Conservation (phyloP, 92 coral and sea anemone species). For the Phymanthus crucifer region DNA sequence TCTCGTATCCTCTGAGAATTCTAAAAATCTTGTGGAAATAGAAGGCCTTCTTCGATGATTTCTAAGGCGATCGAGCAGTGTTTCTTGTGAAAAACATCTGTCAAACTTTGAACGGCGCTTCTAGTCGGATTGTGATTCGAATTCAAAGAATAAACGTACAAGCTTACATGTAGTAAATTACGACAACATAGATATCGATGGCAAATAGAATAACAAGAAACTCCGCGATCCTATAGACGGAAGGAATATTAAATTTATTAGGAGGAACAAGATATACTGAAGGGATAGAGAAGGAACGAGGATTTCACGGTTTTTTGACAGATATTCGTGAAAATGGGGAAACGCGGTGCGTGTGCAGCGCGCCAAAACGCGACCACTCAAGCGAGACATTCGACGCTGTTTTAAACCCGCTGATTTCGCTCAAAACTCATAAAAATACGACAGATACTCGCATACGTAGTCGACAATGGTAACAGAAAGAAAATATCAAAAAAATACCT, state of each 20-base stretch:
- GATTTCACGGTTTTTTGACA: not conserved
- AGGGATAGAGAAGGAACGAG: not conserved
- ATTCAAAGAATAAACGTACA: slow-evolving; percentile 2
- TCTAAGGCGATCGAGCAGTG: not conserved
- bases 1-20: slow-evolving; percentile 3
- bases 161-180: not conserved
- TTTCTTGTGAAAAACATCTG: slow-evolving; percentile 18
- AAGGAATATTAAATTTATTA: not conserved
- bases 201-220: not conserved
- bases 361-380: slow-evolving; percentile 5
- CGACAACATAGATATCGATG: not conserved
- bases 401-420: not conserved
- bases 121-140: too few relatives aligned
- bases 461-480: not conserved
- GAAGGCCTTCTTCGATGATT: not conserved
- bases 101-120: slow-evolving; percentile 28
- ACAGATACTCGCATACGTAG: not conserved
- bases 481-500: slow-evolving; percentile 6
- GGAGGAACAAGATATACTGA: not conserved
- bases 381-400: not conserved
- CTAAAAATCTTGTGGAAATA: not conserved
- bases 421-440: not conserved
- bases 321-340: not conserved
- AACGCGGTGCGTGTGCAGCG: not conserved
- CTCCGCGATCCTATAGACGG: not conserved